Base-by-base conservation (phyloP, 2,888 invertebrate species). In the Polymixis lichenea region DNA sequence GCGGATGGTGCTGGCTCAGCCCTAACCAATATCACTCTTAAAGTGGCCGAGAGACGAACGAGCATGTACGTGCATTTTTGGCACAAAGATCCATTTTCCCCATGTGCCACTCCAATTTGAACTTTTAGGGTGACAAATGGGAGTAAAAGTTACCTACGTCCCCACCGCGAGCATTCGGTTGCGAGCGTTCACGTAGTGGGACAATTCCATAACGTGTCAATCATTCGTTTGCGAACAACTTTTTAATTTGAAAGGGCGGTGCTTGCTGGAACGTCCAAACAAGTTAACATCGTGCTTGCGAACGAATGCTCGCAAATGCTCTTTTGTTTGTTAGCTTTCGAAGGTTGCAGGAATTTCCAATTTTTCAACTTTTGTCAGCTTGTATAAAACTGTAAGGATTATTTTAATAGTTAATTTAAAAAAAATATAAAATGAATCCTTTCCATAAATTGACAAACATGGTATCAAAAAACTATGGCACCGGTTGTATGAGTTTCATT, bases 401-500 rank as follows among this genome's bases (percentile, higher is more conserved):
- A 9, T 32, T 65, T 51, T 38, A 65, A 51, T 66, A 0, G 22
- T 66, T 66, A 15, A 17, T 17, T 22, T 0, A n/a, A 32, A 17
- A 53, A 28, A 0, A 7, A 28, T 25, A 28, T 25, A 19, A 22
- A 22, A 49, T 28, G 8, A 22, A 22, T 53, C 9, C 51, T 53
- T 8, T 22, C 15, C 49, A 0, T 66, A 49, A 19, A 64, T 25
- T 43, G n/a, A 17, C 17, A 43, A 53, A 66, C 0, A 8, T 2
- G 15, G 1, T 49, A 22, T 28, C 5, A 6, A 66, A 46, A 73
- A 22, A 25, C 17, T 51, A 32, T 32, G 11, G 25, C 38, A 53
- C 25, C 72, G 7, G 15, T 71, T 38, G 32, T 72, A 43, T 43
- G 5, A 73, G 22, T 71, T 72, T 19, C 7, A 17, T 49, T 25